Base-by-base conservation (phyloP, 2,113 vertebrate genomes). In the Mesitornis unicolor region DNA sequence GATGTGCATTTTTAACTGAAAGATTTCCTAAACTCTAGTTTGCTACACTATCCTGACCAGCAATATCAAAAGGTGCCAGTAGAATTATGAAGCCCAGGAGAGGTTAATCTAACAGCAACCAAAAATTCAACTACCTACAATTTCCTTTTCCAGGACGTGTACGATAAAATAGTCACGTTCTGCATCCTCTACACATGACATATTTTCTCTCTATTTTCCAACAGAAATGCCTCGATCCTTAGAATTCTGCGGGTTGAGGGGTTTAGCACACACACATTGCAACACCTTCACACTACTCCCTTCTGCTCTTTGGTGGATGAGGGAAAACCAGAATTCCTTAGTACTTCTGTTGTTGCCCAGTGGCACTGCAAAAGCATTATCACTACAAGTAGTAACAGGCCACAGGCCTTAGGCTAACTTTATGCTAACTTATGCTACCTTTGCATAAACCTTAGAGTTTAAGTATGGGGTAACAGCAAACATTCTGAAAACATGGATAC, bases 51-150 rank as follows among this genome's bases (percentile, higher is more conserved):
- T 7, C 65, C 50, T 88, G 89, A 93, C 54, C 47, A 89, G 83
- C 56, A 96, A 90, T 67, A 89, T 51, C 79, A 78, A 89, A 90
- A 95, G 79, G 88, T 65, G 64, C 38, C 59, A 89, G 76, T 7
- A 63, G 89, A 95, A 77, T 88, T 92, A 95, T 43, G 89, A 93
- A 93, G 89, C 91, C 64, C 86, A 71, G 16, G 80, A 95, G 86
- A 84, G 29, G 22, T 29, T 78, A 63, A 78, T 59, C 42, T 50
- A 95, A 81, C 16, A 78, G 60, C 73, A 78, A 93, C 16, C 8
- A 19, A 74, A 69, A 90, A 91, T 33, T 74, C 59, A 77, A 64
- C 61, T 29, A 61, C 67, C 51, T 87, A 88, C 56, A 84, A 76
- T 89, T 95, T 93, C 80, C 86, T 84, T 65, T 90, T 65, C 64